Conservation (phyloP, 2,888 invertebrate species). For the Onchidella celtica region DNA sequence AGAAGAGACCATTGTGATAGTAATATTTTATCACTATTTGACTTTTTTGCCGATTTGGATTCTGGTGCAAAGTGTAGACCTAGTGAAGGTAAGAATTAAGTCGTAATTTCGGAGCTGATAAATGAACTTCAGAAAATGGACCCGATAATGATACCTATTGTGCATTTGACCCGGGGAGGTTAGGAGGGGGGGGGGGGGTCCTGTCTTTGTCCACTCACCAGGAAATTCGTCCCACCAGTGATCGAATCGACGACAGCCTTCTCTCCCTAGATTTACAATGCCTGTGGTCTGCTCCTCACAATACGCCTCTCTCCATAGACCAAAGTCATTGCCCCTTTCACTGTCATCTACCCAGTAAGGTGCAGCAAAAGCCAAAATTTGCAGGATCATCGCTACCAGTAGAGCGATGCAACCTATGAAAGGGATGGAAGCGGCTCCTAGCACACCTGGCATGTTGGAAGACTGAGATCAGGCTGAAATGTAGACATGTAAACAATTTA, state of each 20-base stretch:
- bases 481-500: too few relatives aligned
- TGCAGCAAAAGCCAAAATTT: constrained; percentile 67
- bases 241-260: constrained; percentile 61
- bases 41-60: too few relatives aligned
- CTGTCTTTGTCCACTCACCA: too few relatives aligned
- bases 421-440: constrained; percentile 68
- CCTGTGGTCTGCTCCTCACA: constrained; percentile 54
- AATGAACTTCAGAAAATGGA: too few relatives aligned
- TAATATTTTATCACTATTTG: too few relatives aligned
- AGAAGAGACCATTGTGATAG: too few relatives aligned
- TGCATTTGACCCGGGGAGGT: too few relatives aligned
- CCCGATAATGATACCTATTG: too few relatives aligned
- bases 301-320: constrained; percentile 66
- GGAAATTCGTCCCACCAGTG: constrained; percentile 55
- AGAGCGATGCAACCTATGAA: constrained; percentile 66
- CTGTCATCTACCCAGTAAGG: constrained; percentile 66
- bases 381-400: constrained; percentile 61
- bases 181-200: too few relatives aligned
- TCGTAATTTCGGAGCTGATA: too few relatives aligned
- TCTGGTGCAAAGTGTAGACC: too few relatives aligned
- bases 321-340: constrained; percentile 56
- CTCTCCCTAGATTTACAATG: constrained; percentile 17
- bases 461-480: background rate
- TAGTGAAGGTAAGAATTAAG: too few relatives aligned
- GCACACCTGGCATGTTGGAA: constrained; percentile 60